Base-by-base conservation (phyloP, 2,888 invertebrate genomes). In the Plemyria rubiginata region DNA sequence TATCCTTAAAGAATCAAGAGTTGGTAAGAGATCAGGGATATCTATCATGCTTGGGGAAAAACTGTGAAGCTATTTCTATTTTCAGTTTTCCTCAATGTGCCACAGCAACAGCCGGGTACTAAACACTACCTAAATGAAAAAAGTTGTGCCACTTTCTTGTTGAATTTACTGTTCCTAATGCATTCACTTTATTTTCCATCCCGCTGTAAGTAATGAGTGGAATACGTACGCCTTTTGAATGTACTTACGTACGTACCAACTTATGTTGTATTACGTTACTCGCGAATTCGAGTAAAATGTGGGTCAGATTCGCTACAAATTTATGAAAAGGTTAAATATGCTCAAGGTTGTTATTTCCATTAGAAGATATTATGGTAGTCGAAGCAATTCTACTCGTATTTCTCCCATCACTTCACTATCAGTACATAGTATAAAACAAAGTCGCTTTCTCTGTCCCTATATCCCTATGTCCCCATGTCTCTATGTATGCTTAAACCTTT, bases 151-250 rank as follows among this genome's bases (percentile, higher is more conserved):
- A 66, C 66, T 74, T 78, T 73, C 70, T 70, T 74, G 68, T 76
- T 78, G 72, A 81, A 82, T 77, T 77, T 79, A 80, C 76, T 74
- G 79, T 73, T 77, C 67, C 74, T 82, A 84, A 83, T 85, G 82
- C 76, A 77, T 80, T 79, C 72, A 61, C 65, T 68, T 68, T 67
- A 68, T 70, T 65, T 57, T 40, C 49, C 65, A 67, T 66, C 60
- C 62, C 63, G 55, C 61, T 66, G 55, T 65, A 70, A 71, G 74
- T 78, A 77, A 74, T 73, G 70, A 72, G 67, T 68, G 60, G 66
- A 71, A 67, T 62, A 70, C 67, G 68, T 71, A 70, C 67, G 72
- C 66, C 62, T 65, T 68, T 64, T 65, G 58, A 66, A 64, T 49
- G 60, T 65, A 70, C 65, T 64, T 70, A 70, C 71, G 75, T 50